Percentiles rank a stretch among this genome's conserved stretches.
These are phyloP conservation scores for Apamea crenata DNA, from an alignment of 2,888 invertebrate species.

Conservation along the genomic window DNA sequence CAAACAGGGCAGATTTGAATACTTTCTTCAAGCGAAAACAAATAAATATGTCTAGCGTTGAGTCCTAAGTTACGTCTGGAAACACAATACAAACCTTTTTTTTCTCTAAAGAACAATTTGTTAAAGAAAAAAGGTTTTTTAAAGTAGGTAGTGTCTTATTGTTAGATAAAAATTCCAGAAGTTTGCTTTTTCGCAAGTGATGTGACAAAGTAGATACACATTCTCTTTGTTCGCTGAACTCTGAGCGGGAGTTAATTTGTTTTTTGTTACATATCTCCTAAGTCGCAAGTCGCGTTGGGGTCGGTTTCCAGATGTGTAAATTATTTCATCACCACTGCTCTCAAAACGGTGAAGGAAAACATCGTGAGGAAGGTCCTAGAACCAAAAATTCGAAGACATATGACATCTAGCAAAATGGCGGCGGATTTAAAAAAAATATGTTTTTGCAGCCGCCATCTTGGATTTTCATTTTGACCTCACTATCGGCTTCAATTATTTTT, in stretches of 20 bases:
- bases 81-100: constrained; percentile 12
- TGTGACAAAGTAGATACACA: constrained; percentile 66
- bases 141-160: background rate
- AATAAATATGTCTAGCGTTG: constrained; percentile 9
- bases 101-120: background rate
- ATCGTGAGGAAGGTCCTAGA: too few relatives aligned
- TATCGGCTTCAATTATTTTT: too few relatives aligned
- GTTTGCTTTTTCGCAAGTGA: constrained; percentile 23
- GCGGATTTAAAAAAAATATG: too few relatives aligned
- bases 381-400: too few relatives aligned
- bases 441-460: too few relatives aligned
- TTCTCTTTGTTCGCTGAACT: constrained; percentile 62
- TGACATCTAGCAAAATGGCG: too few relatives aligned
- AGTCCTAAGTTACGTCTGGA: background rate
- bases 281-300: too few relatives aligned
- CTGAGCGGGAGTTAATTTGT: constrained; percentile 46
- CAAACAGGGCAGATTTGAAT: constrained; percentile 6
- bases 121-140: background rate
- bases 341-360: too few relatives aligned
- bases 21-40: constrained; percentile 21
- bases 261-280: constrained; percentile 35
- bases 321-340: too few relatives aligned
- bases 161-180: constrained; percentile 2
- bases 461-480: too few relatives aligned
- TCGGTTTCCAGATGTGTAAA: background rate